These are phyloP conservation scores for Oncorhynchus keta DNA, from an alignment of 2,113 vertebrate species.

Conservation along the genomic window DNA sequence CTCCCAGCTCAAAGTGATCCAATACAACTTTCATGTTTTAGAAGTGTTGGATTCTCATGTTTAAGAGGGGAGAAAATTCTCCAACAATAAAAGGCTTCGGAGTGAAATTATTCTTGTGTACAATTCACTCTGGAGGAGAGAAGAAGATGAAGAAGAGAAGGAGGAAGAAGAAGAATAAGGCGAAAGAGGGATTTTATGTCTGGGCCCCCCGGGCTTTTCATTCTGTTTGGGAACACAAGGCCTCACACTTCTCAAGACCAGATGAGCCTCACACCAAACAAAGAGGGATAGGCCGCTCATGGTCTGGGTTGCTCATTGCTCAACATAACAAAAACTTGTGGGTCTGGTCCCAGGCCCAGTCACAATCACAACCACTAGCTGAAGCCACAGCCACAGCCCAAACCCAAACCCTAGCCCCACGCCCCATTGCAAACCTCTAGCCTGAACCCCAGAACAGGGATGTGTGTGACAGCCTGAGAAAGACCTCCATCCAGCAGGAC, in stretches of 20 bases:
- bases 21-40: constrained; percentile 81
- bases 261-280: constrained; percentile 68
- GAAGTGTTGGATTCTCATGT: constrained; percentile 70
- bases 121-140: constrained; percentile 70
- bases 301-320: background rate
- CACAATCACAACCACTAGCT: too few species aligned
- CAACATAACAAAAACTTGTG: background rate
- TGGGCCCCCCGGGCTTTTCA: constrained; percentile 67
- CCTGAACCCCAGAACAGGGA: constrained; percentile 51
- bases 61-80: constrained; percentile 73
- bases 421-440: constrained; percentile 55
- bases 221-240: constrained; percentile 69
- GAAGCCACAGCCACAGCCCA: constrained; percentile 26
- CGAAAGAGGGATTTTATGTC: constrained; percentile 71
- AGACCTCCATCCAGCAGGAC: constrained; percentile 71
- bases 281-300: constrained; percentile 56
- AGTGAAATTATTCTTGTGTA: constrained; percentile 78
- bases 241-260: constrained; percentile 75
- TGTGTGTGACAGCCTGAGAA: constrained; percentile 79
- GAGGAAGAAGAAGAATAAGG: constrained; percentile 55
- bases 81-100: constrained; percentile 69
- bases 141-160: constrained; percentile 58
- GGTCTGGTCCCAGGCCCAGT: background rate
- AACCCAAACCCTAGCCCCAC: constrained; percentile 40
- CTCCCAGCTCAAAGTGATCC: constrained; percentile 81